phyloP scores from a whole-genome alignment of 2,888 invertebrate genomes.

The Aporophyla nigra region DNA sequence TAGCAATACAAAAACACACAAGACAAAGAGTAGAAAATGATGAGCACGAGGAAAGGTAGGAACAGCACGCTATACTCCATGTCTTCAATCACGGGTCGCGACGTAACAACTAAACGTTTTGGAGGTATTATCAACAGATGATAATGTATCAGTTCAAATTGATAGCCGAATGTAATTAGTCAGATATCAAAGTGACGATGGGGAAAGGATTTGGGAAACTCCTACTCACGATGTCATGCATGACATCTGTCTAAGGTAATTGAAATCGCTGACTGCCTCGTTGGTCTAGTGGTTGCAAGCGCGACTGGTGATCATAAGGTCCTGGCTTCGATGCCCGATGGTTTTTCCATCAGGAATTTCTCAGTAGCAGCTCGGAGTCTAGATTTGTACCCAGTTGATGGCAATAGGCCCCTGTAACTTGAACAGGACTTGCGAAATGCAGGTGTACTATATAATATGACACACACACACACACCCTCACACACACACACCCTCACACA shows the following conservation, averaged over 20 bases:
- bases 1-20: constrained; percentile 81
- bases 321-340: too few species aligned
- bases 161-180: constrained; percentile 58
- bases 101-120: constrained; percentile 36
- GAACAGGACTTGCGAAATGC: background rate
- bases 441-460: background rate
- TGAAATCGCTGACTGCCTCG: background rate
- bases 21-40: constrained; percentile 74
- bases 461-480: too few species aligned
- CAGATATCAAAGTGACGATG: constrained; percentile 30
- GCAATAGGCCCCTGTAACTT: background rate
- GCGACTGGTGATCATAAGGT: too few species aligned
- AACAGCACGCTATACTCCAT: constrained; percentile 72
- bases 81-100: background rate
- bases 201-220: constrained; percentile 28
- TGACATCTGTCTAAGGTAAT: background rate
- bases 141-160: constrained; percentile 55
- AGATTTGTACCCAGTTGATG: background rate
- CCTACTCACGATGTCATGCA: background rate
- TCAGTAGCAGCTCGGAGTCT: too few species aligned
- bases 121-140: constrained; percentile 38
- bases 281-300: too few species aligned
- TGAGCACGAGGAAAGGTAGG: constrained; percentile 71
- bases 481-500: too few species aligned
- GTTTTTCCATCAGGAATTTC: too few species aligned